Percentiles rank a stretch among this genome's conserved stretches.
These are phyloP conservation scores for Motacilla tschutschensis DNA, from an alignment of 2,113 vertebrate genomes.

Conservation along the genomic window DNA sequence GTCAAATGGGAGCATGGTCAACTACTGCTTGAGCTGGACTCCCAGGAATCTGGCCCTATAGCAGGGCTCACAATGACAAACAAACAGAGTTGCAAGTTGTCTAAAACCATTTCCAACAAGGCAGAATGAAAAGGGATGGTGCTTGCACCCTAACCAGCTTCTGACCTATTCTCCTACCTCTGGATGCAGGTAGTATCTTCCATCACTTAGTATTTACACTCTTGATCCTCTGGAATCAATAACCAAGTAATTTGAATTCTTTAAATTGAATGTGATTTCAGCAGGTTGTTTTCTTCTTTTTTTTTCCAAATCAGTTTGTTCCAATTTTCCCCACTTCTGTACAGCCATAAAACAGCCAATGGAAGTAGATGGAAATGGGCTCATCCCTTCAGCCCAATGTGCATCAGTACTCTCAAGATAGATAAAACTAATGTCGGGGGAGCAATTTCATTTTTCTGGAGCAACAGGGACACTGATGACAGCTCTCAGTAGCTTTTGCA, in stretches of 20 bases:
- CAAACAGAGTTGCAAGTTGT: neutral
- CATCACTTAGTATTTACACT: neutral
- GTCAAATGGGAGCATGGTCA: neutral
- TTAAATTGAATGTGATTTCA: neutral
- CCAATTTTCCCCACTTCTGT: neutral
- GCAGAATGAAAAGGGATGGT: neutral
- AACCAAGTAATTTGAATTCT: neutral
- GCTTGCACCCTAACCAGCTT: neutral
- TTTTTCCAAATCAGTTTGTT: rapidly evolving
- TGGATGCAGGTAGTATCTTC: neutral
- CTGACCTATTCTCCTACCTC: neutral
- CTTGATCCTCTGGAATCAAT: neutral
- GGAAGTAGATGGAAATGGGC: neutral
- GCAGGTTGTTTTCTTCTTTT: neutral
- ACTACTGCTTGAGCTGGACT: neutral
- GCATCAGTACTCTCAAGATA: neutral
- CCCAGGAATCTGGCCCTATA: neutral
- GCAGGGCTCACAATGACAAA: neutral
- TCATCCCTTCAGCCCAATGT: neutral
- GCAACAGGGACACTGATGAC: neutral
- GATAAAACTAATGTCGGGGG: neutral
- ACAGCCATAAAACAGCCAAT: neutral
- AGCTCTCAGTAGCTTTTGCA: neutral
- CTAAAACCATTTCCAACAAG: neutral
- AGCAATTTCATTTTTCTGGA: neutral